Base-by-base conservation (phyloP, 2,888 invertebrate genomes). In the Caenorhabditis becei region DNA sequence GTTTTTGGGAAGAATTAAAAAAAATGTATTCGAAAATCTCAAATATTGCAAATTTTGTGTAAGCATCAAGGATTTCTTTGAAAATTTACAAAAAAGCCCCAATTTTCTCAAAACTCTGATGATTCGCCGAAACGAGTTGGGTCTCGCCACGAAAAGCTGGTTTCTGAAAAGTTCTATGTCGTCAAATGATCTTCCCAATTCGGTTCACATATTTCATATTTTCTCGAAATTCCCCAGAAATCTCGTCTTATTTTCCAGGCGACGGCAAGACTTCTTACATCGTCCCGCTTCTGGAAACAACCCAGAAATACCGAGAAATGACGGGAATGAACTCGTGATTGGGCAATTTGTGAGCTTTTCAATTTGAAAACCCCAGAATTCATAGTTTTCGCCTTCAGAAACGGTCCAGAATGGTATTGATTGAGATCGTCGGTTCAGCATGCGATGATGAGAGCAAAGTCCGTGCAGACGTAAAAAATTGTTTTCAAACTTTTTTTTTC, bases 371-470 rank as follows among this genome's bases (percentile, higher is more conserved):
- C 10, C n/a, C 0, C 4, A 1, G 20, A 44, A n/a, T 37, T 4
- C 7, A n/a, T 49, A n/a, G n/a, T 14, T 23, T 54, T 26, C 80
- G 80, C 10, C 53, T 84, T 10, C 58, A 96, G 97, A 0, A 96
- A 97, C 91, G 97, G 97, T 0, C 95, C 96, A 79, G 94, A 95
- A 88, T 97, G 97, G 97, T 95, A 95, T 83, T 94, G 94, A 88
- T 95, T 97, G 91, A 94, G 97, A 14, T 95, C 95, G 1, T 94
- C 95, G 86, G 95, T 96, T 0, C 96, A 97, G 91, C 95, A 95
- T 87, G 95, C 96, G 2, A 94, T 96, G 89, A 93, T 97, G 80
- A 95, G 96, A 91, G 94, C 96, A 0, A 94, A 95, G 56, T 94
- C 94, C 0, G 95, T 95, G 0, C 94, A 94, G 23, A 94, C 94